Base-by-base conservation (phyloP, 2,888 invertebrate species). In the Anticlea derivata region DNA sequence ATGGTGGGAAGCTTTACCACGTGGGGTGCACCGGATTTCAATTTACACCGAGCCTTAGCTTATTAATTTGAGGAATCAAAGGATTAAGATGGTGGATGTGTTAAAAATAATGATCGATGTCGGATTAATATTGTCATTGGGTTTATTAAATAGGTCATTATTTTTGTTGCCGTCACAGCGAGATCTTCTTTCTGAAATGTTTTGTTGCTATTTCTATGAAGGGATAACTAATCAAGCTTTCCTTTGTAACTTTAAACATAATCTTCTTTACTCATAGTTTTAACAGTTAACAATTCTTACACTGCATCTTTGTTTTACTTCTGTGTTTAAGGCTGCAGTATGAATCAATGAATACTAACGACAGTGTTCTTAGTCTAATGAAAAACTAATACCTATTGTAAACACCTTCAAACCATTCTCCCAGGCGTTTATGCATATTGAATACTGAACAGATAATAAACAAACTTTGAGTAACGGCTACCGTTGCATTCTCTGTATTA, bases 1-100 rank as follows among this genome's bases (percentile, higher is more conserved):
- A 79, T 70, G 76, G 76, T 83, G 86, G 84, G 85, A 86, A 79
- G 75, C 62, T 57, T 17, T 35, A 41, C 51, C 61, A 62, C 60
- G 60, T 62, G 52, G 51, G 46, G 49, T 33, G 34, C 47, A 41
- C 34, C 39, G 55, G 52, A 53, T 53, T 50, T 41, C 38, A 47
- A 38, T 39, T 8, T 13, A 39, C 44, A 38, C 27, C 17, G 10
- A 34, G 52, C 33, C 11, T 34, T 29, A 29, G 27, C 17, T 46
- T 53, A 53, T 52, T 52, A 34, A 53, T 53, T 48, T 40, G 39
- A 52, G 49, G 65, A 55, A 58, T 58, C 53, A 60, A 58, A 47
- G 58, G 60, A 58, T 57, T 44, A 51, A 22, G 50, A 55, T 50
- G 45, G 44, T 48, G 13, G 33, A 41, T 46, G 40, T 34, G 48